Conservation (phyloP, 2,888 invertebrate species). For the Dryococelus australis region DNA sequence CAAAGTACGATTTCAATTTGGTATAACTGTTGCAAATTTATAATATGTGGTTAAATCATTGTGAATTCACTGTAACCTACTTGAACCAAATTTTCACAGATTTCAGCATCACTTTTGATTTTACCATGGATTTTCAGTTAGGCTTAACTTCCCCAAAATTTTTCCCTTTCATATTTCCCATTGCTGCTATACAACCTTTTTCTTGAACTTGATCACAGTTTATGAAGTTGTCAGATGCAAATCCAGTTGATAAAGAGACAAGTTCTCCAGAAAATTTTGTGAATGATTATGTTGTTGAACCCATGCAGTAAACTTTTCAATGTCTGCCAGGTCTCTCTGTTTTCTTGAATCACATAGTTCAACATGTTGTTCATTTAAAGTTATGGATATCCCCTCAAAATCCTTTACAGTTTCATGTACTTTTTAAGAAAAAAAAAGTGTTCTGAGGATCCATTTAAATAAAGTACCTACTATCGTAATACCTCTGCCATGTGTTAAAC, state of each 20-base stretch:
- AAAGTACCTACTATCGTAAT: not conserved
- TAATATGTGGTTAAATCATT: not conserved
- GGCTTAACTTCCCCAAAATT: not conserved
- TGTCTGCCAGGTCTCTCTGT: not conserved
- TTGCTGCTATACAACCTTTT: not conserved
- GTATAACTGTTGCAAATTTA: not conserved
- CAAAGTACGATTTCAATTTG: not conserved
- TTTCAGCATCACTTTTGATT: not conserved
- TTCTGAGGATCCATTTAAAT: not conserved
- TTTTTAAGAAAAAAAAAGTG: not conserved
- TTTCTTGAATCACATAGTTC: not conserved
- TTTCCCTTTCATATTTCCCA: not conserved
- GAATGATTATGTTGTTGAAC: not conserved
- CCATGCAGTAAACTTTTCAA: not conserved
- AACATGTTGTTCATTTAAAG: not conserved
- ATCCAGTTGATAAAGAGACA: not conserved
- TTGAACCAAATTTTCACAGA: not conserved
- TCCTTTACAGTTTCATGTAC: not conserved
- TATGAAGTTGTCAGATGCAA: not conserved
- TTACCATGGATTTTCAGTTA: not conserved
- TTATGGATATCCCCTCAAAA: not conserved
- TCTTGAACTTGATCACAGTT: not conserved
- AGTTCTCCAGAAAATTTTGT: constrained; percentile 22
- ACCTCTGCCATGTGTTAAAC: constrained; percentile 4
- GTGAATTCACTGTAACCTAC: not conserved